Evolutionary conservation across 2,888 invertebrate genomes (phyloP).

Genomic region (Cabera pusaria): DNA sequence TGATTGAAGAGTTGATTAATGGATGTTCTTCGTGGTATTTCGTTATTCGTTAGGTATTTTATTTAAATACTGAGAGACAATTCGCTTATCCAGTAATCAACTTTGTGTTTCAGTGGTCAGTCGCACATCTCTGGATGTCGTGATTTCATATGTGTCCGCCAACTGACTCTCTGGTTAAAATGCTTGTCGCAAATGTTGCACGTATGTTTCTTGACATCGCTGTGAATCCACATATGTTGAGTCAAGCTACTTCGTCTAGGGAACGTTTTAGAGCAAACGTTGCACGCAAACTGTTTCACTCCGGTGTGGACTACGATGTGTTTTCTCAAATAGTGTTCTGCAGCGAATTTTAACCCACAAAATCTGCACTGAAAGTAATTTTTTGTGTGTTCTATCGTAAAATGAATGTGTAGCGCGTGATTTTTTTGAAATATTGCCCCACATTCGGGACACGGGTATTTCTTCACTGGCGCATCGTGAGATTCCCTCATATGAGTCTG

Average conservation of each 20-base stretch:
- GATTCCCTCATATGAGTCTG: conserved; percentile 40
- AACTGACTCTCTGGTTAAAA: conserved; percentile 51
- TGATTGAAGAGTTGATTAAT: no score
- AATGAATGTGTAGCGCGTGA: conserved; percentile 42
- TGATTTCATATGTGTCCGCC: conserved; percentile 56
- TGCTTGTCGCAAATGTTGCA: conserved; percentile 47
- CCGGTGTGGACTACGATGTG: conserved; percentile 46
- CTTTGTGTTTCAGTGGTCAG: no score
- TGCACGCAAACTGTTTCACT: conserved; percentile 42
- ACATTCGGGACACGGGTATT: conserved; percentile 47
- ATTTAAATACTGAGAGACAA: no score
- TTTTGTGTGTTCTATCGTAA: conserved; percentile 42
- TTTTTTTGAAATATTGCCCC: conserved; percentile 36
- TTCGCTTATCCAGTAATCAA: no score
- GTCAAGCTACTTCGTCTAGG: conserved; percentile 41
- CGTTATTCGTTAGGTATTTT: no score
- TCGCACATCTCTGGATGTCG: conserved; percentile 53
- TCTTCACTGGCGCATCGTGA: conserved; percentile 36
- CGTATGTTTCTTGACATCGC: conserved; percentile 44
- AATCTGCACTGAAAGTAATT: conserved; percentile 43
- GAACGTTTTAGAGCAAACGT: conserved; percentile 48
- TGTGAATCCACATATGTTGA: conserved; percentile 54
- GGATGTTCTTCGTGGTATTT: no score
- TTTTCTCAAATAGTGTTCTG: conserved; percentile 36
- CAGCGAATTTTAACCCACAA: conserved; percentile 45